Evolutionary conservation across 2,888 invertebrate species (phyloP).

Genomic region (Dryomyza anilis): DNA sequence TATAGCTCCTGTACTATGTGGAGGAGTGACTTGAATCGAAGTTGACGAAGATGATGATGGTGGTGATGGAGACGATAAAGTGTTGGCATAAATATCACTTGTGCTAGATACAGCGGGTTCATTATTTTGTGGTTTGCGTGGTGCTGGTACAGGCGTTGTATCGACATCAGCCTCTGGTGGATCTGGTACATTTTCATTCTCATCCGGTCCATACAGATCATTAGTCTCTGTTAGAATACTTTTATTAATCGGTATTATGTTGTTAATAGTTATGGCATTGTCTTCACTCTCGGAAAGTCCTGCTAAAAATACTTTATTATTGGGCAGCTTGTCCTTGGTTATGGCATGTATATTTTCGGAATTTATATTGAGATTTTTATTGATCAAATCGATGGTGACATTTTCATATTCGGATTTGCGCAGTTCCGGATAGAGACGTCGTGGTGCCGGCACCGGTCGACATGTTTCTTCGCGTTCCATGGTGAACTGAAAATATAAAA

Average conservation of each 20-base stretch:
- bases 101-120: slow-evolving; percentile 31
- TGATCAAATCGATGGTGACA: slow-evolving; percentile 50
- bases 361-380: slow-evolving; percentile 53
- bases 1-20: slow-evolving; percentile 37
- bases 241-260: slow-evolving; percentile 26
- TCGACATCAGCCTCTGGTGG: slow-evolving; percentile 9
- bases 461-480: slow-evolving; percentile 44
- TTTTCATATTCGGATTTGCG: slow-evolving; percentile 57
- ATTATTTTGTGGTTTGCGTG: slow-evolving; percentile 46
- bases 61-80: slow-evolving; percentile 10
- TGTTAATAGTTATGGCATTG: slow-evolving; percentile 19
- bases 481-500: slow-evolving; percentile 36
- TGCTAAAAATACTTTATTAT: slow-evolving; percentile 46
- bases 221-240: slow-evolving; percentile 46
- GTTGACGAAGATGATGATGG: too few species aligned
- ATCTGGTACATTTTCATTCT: slow-evolving; percentile 50
- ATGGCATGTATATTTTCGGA: slow-evolving; percentile 50
- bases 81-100: slow-evolving; percentile 37
- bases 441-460: slow-evolving; percentile 57
- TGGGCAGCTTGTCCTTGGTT: slow-evolving; percentile 50
- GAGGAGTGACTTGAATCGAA: slow-evolving; percentile 22
- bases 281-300: slow-evolving; percentile 32
- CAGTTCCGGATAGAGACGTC: slow-evolving; percentile 52
- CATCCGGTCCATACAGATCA: slow-evolving; percentile 51
- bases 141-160: slow-evolving; percentile 54